Conservation (phyloP, 2,113 vertebrate species). For the Clarias magur region DNA sequence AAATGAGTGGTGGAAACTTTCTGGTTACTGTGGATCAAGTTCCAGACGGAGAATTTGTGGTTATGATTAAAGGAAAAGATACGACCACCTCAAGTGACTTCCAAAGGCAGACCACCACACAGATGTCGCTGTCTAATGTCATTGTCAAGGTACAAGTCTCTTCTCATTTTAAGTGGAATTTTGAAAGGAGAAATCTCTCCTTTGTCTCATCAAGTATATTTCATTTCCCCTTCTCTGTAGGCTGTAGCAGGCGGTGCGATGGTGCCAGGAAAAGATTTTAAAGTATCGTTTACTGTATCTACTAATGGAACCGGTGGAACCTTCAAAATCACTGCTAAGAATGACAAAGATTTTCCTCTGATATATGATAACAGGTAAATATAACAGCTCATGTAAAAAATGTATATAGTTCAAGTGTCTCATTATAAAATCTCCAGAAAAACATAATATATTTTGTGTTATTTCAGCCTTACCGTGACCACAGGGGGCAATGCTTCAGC, state of each 20-base stretch:
- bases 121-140: slow-evolving; percentile 69
- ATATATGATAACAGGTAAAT: slow-evolving; percentile 45
- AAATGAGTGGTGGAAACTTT: slow-evolving; percentile 64
- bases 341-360: slow-evolving; percentile 62
- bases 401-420: background rate
- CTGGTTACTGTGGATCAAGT: slow-evolving; percentile 62
- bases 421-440: background rate
- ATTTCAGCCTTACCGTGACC: slow-evolving; percentile 56
- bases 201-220: background rate
- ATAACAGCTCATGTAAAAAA: background rate
- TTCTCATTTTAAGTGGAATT: background rate
- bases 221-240: slow-evolving; percentile 45
- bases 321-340: slow-evolving; percentile 58
- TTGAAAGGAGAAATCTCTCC: background rate
- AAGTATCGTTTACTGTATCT: slow-evolving; percentile 61
- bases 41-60: slow-evolving; percentile 69
- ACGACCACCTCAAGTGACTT: slow-evolving; percentile 61
- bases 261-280: slow-evolving; percentile 62
- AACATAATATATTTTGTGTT: background rate
- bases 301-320: slow-evolving; percentile 58
- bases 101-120: slow-evolving; percentile 73
- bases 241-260: slow-evolving; percentile 57
- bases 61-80: slow-evolving; percentile 66
- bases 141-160: slow-evolving; percentile 61
- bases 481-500: slow-evolving; percentile 50